Base-by-base conservation (phyloP, 2,113 vertebrate genomes). In the Aphelocoma coerulescens region DNA sequence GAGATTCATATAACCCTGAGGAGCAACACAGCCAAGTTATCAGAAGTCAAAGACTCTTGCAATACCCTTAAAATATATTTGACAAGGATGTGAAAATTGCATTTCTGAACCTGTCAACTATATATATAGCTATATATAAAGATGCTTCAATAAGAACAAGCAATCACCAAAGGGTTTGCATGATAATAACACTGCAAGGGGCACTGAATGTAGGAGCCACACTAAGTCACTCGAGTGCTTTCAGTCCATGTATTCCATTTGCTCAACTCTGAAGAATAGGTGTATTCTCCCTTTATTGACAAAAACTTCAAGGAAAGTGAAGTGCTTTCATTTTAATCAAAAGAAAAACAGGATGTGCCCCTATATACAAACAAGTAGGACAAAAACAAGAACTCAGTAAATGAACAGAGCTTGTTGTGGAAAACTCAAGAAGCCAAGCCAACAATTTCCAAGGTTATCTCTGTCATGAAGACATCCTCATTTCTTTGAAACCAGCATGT, bases 361-460 rank as follows among this genome's bases (percentile, higher is more conserved):
- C 67, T 79, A 49, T 69, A 48, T 3, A 65, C 17, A 76, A 8
- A 85, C 54, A 65, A 6, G 0, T 0, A 82, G 85, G 35, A 88
- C 35, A 68, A 81, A 72, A 82, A 52, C 74, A 93, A 90, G 67
- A 44, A 44, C 71, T 79, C 43, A 10, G 27, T 35, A 41, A 51
- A 51, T 21, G 65, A 89, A 72, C 61, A 87, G 54, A 82, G 82
- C 28, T 80, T 79, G 57, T 52, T 85, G 35, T 73, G 72, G 51
- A 96, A 91, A 55, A 67, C 18, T 71, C 20, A 33, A 69, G 35
- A 68, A 83, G 62, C 23, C 30, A 79, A 72, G 71, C 13, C 62
- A 88, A 85, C 39, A 39, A 62, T 66, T 88, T 54, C 30, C 91
- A 97, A 94, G 71, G 95, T 97, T 96, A 94, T 92, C 92, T 88